These are phyloP conservation scores for Nasonia oneida DNA, from an alignment of 2,888 invertebrate species.

Conservation along the genomic window DNA sequence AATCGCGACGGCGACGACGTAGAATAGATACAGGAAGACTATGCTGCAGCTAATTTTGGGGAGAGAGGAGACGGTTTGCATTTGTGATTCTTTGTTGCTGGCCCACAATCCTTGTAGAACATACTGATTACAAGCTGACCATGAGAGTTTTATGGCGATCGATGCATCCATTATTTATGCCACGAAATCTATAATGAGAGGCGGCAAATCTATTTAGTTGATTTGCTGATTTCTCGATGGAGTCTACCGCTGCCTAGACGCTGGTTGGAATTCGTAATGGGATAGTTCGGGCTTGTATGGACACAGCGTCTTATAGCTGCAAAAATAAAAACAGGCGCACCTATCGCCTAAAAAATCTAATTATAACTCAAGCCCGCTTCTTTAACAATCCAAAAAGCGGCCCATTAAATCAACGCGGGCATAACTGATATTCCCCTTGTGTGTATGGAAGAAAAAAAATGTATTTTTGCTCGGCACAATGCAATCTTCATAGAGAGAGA, in stretches of 20 bases:
- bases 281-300: background rate
- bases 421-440: slow-evolving; percentile 38
- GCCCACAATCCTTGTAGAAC: slow-evolving; percentile 6
- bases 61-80: slow-evolving; percentile 33
- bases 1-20: slow-evolving; percentile 2
- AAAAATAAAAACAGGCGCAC: no score
- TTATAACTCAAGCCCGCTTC: background rate
- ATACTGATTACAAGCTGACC: slow-evolving; percentile 49
- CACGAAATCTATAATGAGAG: slow-evolving; percentile 16
- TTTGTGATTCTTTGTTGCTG: slow-evolving; percentile 37
- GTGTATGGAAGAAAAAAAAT: slow-evolving; percentile 5
- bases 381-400: background rate
- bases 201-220: slow-evolving; percentile 14
- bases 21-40: background rate
- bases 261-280: background rate
- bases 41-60: no score
- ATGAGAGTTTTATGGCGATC: slow-evolving; percentile 4
- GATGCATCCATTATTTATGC: slow-evolving; percentile 24
- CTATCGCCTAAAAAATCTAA: background rate
- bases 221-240: slow-evolving; percentile 8
- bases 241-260: background rate
- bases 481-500: slow-evolving; percentile 47
- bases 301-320: no score
- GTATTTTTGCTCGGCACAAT: slow-evolving; percentile 42
- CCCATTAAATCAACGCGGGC: slow-evolving; percentile 21